Conservation (phyloP, 1,140 invertebrate species). For the Chrysomallon squamiferum region DNA sequence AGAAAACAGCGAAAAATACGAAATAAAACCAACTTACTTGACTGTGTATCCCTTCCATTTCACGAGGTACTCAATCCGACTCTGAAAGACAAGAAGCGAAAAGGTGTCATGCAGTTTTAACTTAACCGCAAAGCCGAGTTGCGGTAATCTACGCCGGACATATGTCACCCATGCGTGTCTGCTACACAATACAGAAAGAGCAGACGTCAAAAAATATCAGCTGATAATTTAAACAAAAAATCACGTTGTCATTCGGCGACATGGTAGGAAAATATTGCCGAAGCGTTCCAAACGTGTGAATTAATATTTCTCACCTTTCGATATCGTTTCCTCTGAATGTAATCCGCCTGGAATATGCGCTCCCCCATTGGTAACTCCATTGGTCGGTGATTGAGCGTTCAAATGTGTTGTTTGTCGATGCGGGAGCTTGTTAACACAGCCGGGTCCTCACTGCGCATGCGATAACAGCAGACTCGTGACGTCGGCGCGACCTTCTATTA, state of each 20-base stretch:
- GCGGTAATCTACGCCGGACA: background rate
- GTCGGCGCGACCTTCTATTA: background rate
- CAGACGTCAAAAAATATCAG: background rate
- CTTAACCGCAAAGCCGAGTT: background rate
- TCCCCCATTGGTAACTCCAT: slow-evolving; percentile 5
- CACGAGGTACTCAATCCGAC: slow-evolving; percentile 42
- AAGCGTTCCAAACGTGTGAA: background rate
- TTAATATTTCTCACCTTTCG: background rate
- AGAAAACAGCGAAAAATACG: background rate
- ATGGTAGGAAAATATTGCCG: background rate
- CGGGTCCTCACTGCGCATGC: background rate
- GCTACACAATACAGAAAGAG: background rate
- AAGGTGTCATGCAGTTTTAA: background rate
- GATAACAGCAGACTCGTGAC: background rate
- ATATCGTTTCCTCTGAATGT: slow-evolving; percentile 6
- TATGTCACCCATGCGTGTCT: background rate
- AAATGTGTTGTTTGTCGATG: background rate
- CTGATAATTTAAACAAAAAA: background rate
- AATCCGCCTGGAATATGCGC: slow-evolving; percentile 4
- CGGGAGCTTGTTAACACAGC: slow-evolving; percentile 6
- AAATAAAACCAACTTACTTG: slow-evolving; percentile 33
- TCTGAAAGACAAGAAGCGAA: slow-evolving; percentile 25
- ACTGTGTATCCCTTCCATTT: slow-evolving; percentile 48
- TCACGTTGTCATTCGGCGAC: background rate
- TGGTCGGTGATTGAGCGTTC: background rate